These are phyloP conservation scores for Tor tambroides DNA, from an alignment of 2,113 vertebrate species.

Conservation along the genomic window DNA sequence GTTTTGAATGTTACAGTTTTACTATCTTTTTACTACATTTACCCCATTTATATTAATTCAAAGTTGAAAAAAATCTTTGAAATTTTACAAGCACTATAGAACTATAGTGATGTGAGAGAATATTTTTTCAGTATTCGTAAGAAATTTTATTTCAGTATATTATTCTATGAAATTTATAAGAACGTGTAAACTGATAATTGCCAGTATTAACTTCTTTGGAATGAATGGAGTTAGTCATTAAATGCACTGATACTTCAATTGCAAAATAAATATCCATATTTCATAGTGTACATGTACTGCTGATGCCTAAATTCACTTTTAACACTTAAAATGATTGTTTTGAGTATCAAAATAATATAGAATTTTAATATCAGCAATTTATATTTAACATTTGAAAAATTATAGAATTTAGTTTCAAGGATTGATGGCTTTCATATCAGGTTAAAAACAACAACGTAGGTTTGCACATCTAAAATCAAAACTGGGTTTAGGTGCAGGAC, in stretches of 20 bases:
- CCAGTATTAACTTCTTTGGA: too few relatives aligned
- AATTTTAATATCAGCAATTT: background rate
- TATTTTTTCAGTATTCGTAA: too few relatives aligned
- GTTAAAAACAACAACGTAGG: background rate
- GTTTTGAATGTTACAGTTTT: too few relatives aligned
- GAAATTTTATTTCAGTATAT: background rate
- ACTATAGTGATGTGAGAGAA: too few relatives aligned
- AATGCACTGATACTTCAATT: background rate
- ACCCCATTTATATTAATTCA: too few relatives aligned
- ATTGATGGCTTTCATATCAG: background rate
- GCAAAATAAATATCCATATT: background rate
- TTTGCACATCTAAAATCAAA: background rate
- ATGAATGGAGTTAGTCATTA: background rate
- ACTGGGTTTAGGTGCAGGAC: background rate
- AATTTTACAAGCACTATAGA: too few relatives aligned
- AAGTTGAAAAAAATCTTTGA: too few relatives aligned
- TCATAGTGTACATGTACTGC: background rate
- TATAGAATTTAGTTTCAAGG: background rate
- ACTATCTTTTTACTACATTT: too few relatives aligned
- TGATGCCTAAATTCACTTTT: too few relatives aligned
- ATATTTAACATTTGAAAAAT: background rate
- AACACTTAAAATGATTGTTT: background rate
- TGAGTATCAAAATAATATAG: too few relatives aligned
- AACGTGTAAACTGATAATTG: too few relatives aligned
- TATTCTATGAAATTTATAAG: too few relatives aligned